phyloP scores from a whole-genome alignment of 2,888 invertebrate genomes.

The Eupithecia subfuscata region DNA sequence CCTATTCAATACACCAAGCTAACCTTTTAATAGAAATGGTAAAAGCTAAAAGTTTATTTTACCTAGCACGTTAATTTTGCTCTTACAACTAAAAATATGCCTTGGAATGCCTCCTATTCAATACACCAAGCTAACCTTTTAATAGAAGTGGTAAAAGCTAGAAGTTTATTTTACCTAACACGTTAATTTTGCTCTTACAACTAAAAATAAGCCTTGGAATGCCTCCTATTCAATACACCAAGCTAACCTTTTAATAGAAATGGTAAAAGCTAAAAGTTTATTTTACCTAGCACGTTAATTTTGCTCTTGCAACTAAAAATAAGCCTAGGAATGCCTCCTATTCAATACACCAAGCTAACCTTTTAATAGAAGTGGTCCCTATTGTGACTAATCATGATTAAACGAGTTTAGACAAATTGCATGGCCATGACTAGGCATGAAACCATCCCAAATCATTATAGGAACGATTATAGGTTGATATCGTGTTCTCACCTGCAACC shows the following conservation, averaged over 20 bases:
- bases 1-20: too few species aligned
- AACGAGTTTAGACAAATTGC: conserved; percentile 84
- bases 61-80: too few species aligned
- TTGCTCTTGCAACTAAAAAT: conserved; percentile 23
- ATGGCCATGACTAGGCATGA: conserved; percentile 83
- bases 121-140: too few species aligned
- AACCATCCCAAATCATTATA: conserved; percentile 81
- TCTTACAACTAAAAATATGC: too few species aligned
- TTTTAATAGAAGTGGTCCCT: conserved; percentile 77
- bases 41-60: too few species aligned
- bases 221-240: conserved; percentile 70
- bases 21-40: too few species aligned
- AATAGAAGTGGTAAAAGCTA: too few species aligned
- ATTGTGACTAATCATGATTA: conserved; percentile 85
- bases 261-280: conserved; percentile 48
- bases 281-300: conserved; percentile 18
- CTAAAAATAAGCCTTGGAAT: conserved; percentile 47
- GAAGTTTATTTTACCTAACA: conserved; percentile 15
- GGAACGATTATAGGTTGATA: conserved; percentile 81
- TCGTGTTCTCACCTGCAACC: conserved; percentile 82
- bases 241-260: conserved; percentile 77
- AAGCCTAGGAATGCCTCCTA: conserved; percentile 58
- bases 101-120: too few species aligned
- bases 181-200: conserved; percentile 18
- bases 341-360: conserved; percentile 73